Conservation (phyloP, 2,113 vertebrate genomes). For the Austrofundulus limnaeus region DNA sequence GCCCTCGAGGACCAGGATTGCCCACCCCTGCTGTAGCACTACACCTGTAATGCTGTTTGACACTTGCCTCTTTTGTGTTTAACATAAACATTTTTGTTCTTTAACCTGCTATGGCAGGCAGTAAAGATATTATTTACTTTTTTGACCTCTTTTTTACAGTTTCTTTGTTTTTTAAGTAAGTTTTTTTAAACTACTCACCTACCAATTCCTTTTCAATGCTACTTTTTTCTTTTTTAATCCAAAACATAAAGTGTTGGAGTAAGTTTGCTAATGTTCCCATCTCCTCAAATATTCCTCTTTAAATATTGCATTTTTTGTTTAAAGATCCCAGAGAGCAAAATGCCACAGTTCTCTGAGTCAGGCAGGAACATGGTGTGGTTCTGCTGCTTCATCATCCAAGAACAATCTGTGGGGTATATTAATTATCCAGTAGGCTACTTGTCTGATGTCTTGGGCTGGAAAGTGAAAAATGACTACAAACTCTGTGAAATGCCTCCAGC, state of each 20-base stretch:
- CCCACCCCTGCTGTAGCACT: too few species aligned
- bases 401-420: constrained; percentile 50
- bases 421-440: constrained; percentile 36
- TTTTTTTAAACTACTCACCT: not conserved
- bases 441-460: constrained; percentile 43
- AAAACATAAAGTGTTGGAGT: too few species aligned
- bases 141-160: too few species aligned
- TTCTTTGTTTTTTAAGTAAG: too few species aligned
- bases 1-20: too few species aligned
- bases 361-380: constrained; percentile 14
- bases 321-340: constrained; percentile 1
- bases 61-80: too few species aligned
- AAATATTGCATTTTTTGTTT: not conserved
- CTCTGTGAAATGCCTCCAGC: constrained; percentile 20
- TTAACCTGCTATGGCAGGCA: too few species aligned
- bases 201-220: not conserved
- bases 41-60: too few species aligned
- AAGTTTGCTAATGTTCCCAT: too few species aligned
- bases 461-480: constrained; percentile 55
- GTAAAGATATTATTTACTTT: too few species aligned
- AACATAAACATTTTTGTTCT: too few species aligned
- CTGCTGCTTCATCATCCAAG: constrained; percentile 46
- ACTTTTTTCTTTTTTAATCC: too few species aligned
- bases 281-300: not conserved
- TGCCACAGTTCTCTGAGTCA: constrained; percentile 19